Evolutionary conservation across 2,888 invertebrate species (phyloP).

Genomic region (Phania funesta): DNA sequence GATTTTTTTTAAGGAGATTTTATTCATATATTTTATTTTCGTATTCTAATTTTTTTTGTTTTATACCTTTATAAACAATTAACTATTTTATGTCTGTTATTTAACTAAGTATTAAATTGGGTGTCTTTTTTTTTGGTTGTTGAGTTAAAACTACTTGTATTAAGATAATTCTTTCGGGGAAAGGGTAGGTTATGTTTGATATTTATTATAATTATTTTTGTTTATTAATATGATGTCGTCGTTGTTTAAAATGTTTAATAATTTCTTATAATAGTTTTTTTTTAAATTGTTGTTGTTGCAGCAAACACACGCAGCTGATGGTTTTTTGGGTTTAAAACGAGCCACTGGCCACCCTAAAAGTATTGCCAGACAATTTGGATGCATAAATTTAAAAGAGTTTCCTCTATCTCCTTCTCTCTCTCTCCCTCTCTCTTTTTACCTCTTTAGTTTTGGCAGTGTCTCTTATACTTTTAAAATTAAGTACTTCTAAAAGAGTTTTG

Average conservation of each 20-base stretch:
- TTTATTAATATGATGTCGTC: constrained; percentile 65
- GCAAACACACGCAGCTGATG: constrained; percentile 23
- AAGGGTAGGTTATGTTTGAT: constrained; percentile 7
- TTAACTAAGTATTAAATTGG: constrained; percentile 58
- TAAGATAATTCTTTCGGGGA: constrained; percentile 8
- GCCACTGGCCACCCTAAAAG: constrained; percentile 38
- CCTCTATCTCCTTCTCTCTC: not conserved
- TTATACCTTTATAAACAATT: constrained; percentile 61
- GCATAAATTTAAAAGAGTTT: not conserved
- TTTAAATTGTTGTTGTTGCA: not conserved
- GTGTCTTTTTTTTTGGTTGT: constrained; percentile 61
- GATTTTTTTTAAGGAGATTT: constrained; percentile 33
- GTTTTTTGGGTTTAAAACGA: constrained; percentile 10
- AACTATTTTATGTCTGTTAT: constrained; percentile 48
- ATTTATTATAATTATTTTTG: constrained; percentile 38
- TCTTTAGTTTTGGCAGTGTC: constrained; percentile 75
- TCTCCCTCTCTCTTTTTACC: too few species aligned
- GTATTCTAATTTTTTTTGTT: constrained; percentile 31
- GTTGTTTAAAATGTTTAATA: constrained; percentile 56
- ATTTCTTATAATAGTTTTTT: constrained; percentile 36
- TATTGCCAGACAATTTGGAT: not conserved
- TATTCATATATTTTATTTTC: constrained; percentile 27
- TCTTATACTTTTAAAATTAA: constrained; percentile 68
- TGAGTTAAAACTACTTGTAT: constrained; percentile 56
- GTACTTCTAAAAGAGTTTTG: constrained; percentile 33